phyloP scores from a whole-genome alignment of 2,113 vertebrate species.

The Mungos mungo region DNA sequence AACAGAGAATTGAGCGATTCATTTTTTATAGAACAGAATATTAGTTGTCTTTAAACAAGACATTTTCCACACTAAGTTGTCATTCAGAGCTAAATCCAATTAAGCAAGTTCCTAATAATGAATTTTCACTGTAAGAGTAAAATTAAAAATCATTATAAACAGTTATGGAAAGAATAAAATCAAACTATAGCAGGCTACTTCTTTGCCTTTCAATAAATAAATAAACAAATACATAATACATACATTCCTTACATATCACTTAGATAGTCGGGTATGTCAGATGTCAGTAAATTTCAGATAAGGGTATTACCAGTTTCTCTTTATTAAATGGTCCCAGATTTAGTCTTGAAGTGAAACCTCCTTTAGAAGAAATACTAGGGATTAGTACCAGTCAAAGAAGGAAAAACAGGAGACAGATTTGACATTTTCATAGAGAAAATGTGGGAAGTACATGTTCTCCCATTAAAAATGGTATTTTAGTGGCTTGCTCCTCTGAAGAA shows the following conservation, averaged over 20 bases:
- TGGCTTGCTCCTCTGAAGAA: constrained; percentile 57
- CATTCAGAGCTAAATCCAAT: constrained; percentile 42
- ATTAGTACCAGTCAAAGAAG: background rate
- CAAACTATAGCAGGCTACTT: background rate
- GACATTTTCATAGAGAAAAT: background rate
- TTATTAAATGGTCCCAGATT: background rate
- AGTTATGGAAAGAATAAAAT: constrained; percentile 7
- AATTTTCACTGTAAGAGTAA: constrained; percentile 49
- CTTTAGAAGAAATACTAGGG: background rate
- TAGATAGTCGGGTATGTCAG: background rate
- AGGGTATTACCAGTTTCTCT: background rate
- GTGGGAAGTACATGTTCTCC: constrained; percentile 10
- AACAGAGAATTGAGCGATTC: background rate
- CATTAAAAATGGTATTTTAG: constrained; percentile 43
- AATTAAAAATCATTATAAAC: constrained; percentile 59
- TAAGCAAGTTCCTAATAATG: constrained; percentile 50
- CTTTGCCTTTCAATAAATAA: background rate
- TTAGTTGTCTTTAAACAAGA: constrained; percentile 23
- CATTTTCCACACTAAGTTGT: constrained; percentile 45
- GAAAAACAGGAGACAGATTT: background rate
- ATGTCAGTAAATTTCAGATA: background rate
- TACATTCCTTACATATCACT: background rate
- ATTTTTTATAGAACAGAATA: constrained; percentile 18
- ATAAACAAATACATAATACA: background rate
- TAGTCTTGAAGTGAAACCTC: background rate